Evolutionary conservation across 2,797 vertebrate genomes (phyloP).

Genomic region (Amphiprion clarkii): DNA sequence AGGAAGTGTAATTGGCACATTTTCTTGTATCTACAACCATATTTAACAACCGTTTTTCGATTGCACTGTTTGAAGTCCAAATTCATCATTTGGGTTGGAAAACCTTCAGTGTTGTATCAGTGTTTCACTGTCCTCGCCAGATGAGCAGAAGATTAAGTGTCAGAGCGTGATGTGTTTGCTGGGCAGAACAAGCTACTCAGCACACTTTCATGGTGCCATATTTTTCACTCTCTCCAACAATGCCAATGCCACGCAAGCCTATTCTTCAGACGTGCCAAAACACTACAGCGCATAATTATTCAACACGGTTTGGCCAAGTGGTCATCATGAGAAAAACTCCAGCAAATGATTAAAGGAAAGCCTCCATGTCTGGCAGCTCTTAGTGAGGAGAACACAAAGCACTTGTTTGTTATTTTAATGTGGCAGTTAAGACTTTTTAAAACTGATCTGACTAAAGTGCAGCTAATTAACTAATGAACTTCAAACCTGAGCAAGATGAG

Average conservation of each 20-base stretch:
- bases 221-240: conserved; percentile 35
- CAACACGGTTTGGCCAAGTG: conserved; percentile 13
- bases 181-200: conserved; percentile 36
- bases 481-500: conserved; percentile 16
- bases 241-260: conserved; percentile 14
- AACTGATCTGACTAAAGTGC: conserved; percentile 19
- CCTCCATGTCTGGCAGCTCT: not conserved
- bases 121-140: conserved; percentile 21
- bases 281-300: conserved; percentile 22
- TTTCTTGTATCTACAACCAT: conserved; percentile 2
- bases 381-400: not conserved
- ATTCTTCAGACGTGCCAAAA: conserved; percentile 31
- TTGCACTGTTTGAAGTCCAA: conserved; percentile 8
- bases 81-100: conserved; percentile 22
- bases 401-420: conserved; percentile 8
- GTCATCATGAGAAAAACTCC: conserved; percentile 20
- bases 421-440: conserved; percentile 3
- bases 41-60: conserved; percentile 1
- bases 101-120: conserved; percentile 9
- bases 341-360: conserved; percentile 34
- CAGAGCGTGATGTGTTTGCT: conserved; percentile 24
- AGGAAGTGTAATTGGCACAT: not conserved
- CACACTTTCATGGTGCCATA: conserved; percentile 46
- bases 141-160: conserved; percentile 45
- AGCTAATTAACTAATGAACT: conserved; percentile 25